Base-by-base conservation (phyloP, 2,888 invertebrate genomes). In the Unio pictorum region DNA sequence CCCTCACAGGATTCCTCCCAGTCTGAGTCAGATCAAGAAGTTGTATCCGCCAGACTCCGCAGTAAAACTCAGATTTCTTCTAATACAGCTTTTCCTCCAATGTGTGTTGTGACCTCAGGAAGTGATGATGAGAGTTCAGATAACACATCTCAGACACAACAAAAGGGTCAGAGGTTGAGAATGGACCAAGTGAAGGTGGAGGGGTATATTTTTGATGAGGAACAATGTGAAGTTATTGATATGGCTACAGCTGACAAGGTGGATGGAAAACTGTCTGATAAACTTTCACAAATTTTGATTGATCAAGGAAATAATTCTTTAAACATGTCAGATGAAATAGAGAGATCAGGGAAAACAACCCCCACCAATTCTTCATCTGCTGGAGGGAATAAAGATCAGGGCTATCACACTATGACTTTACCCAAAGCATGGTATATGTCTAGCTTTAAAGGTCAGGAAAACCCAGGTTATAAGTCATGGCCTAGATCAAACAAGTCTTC, bases 11-110 rank as follows among this genome's bases (percentile, higher is more conserved):
- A 81, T 34, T 83, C 82, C 1, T 81, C 84, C 4, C 74, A 81
- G 34, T 86, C 84, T 4, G 87, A 86, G 69, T 85, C 87, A 1
- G 87, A 88, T 62, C 84, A 85, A 55, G 88, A 87, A 66, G 79
- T 79, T 55, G 81, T 87, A 65, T 84, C 83, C 69, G 78, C 81
- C n/a, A 73, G 87, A 45, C 75, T 88, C 11, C 81, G 84, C 64
- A 74, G 75, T 30, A 88, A 88, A 71, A 86, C 87, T 8, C 78
- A 74, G 20, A 82, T 88, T 28, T 83, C 86, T 15, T 66, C 81
- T 1, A 45, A 45, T 11, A 81, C 80, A 18, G 80, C 83, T 6
- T 85, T 83, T 72, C 88, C 88, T 3, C 85, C 87, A 0, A 75
- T 85, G 76, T 82, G 82, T 69, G 79, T 82, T 18, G 81, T 82